phyloP scores from a whole-genome alignment of 2,113 vertebrate species.

The Corythornis madagascariensis region DNA sequence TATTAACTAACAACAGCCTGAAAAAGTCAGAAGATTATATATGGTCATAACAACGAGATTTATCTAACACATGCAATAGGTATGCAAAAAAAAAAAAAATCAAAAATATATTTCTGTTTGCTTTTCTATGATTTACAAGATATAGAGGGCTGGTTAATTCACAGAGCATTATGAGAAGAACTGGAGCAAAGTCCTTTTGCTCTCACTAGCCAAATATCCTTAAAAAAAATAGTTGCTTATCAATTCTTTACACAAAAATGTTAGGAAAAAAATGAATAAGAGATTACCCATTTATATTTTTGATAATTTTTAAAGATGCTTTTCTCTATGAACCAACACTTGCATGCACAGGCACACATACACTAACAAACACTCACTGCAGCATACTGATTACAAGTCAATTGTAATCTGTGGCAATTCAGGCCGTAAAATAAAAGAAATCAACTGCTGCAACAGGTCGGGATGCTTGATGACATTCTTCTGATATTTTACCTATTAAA shows the following conservation, averaged over 20 bases:
- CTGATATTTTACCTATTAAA: neutral
- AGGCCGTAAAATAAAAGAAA: neutral
- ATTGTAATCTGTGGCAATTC: neutral
- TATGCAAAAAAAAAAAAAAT: neutral
- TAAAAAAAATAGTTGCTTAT: neutral
- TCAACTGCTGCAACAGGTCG: neutral
- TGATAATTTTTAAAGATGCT: neutral
- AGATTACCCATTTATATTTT: neutral
- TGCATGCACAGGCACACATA: neutral
- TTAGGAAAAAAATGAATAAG: neutral
- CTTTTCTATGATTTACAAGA: neutral
- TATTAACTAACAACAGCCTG: neutral
- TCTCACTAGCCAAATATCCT: neutral
- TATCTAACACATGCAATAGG: neutral
- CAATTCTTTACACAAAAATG: neutral
- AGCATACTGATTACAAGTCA: neutral
- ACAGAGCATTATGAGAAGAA: neutral
- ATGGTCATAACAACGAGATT: neutral
- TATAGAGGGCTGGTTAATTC: neutral
- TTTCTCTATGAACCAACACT: neutral
- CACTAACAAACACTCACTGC: neutral
- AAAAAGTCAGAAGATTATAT: neutral
- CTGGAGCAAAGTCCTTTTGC: neutral
- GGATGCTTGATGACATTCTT: neutral
- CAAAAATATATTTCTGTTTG: neutral